A percentile compares a stretch with the other conserved stretches of the same genome.
phyloP scores from a whole-genome alignment of 2,113 vertebrate genomes.

The Beaufortia kweichowensis region DNA sequence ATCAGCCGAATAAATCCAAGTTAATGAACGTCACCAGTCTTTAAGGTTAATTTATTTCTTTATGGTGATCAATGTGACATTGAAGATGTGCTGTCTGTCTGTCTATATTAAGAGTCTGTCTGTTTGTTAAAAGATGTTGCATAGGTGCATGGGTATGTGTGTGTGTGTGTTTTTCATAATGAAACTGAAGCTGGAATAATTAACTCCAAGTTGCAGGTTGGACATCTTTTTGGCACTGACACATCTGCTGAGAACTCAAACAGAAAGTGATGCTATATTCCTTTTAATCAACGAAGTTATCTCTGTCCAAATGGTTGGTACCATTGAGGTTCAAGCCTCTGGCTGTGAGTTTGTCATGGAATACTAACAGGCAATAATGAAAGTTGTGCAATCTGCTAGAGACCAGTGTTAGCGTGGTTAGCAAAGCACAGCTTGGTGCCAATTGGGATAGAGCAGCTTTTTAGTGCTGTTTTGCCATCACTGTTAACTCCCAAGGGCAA shows the following conservation, averaged over 20 bases:
- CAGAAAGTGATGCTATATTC: slow-evolving; percentile 1
- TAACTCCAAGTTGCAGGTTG: not conserved
- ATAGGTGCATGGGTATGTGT: not conserved
- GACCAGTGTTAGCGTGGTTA: slow-evolving; percentile 1
- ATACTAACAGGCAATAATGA: slow-evolving; percentile 43
- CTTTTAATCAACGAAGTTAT: too few relatives aligned
- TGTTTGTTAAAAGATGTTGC: not conserved
- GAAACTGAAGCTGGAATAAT: not conserved
- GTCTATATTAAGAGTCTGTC: not conserved
- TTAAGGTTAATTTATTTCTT: slow-evolving; percentile 63
- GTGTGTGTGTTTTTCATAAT: not conserved
- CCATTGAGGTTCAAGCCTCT: slow-evolving; percentile 28
- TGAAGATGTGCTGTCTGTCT: not conserved
- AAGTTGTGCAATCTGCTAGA: not conserved
- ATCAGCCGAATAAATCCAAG: slow-evolving; percentile 55
- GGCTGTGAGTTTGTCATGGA: slow-evolving; percentile 5
- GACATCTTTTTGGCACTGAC: slow-evolving; percentile 38
- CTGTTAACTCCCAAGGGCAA: slow-evolving; percentile 28
- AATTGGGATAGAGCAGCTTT: slow-evolving; percentile 30
- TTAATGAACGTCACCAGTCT: slow-evolving; percentile 66
- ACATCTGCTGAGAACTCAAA: not conserved
- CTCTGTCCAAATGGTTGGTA: not conserved
- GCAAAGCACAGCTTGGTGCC: not conserved
- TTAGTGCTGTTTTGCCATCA: slow-evolving; percentile 41
- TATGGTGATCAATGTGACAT: slow-evolving; percentile 5